Evolutionary conservation across 2,113 vertebrate genomes (phyloP), one percentile per base, ranked within the genome.

Genomic region (Spheniscus mendiculus): DNA sequence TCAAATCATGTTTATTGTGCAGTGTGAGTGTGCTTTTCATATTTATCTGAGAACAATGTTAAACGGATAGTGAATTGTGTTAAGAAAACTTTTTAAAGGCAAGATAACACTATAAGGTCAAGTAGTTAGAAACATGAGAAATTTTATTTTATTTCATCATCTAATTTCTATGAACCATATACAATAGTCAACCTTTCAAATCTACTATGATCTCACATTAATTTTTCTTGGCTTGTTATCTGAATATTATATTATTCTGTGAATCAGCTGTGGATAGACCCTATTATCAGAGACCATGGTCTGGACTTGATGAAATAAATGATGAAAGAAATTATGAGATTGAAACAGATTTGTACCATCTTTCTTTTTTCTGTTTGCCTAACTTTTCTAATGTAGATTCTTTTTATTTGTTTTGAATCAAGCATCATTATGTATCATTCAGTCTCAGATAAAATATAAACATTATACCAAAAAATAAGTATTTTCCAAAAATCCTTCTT

Each of bases 151-250:
- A 50, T 85, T 95, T 94, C 11, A 20, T 58, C 5, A 7, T 87
- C 27, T 45, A 7, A 32, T 87, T 92, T 83, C 38, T 71, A 29
- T 53, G 38, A 93, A 49, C 27, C 3, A 9, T 50, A 20, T 44
- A 18, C 4, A 83, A 52, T 16, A 40, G 18, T 34, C 61, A 88
- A 11, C 15, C 8, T 89, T 91, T 81, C 20, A 91, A 93, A 63
- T 34, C 26, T 50, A 17, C 6, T 69, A 1, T 50, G 25, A 4
- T 73, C 27, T 50, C 18, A 23, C 0, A 1, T 30, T 9, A 2
- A 23, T 58, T 89, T 89, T 63, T 83, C 45, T 89, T 92, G n/a
- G 7, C 19, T 49, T 69, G 23, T 59, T 70, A 84, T 71, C 25
- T 63, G n/a, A 53, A 66, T 6, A 10, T 73, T 69, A 42, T 40